Conservation (phyloP, 2,797 vertebrate species). For the Tarsius wallacei region DNA sequence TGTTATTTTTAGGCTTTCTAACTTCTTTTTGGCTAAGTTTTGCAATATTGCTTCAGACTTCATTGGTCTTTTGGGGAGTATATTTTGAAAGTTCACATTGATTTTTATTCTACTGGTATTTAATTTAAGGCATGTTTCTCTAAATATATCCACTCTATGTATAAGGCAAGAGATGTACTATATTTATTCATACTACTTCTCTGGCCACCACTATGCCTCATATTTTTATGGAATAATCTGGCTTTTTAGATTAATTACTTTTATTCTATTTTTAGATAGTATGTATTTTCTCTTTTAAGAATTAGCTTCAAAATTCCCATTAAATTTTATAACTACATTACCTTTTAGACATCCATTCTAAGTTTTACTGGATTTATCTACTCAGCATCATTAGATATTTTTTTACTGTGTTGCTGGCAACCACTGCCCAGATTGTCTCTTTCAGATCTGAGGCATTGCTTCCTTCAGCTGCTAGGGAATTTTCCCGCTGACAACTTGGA, state of each 20-base stretch:
- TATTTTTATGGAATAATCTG: constrained; percentile 29
- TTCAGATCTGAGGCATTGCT: not conserved
- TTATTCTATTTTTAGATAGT: not conserved
- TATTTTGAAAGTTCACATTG: constrained; percentile 35
- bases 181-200: not conserved
- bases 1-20: constrained; percentile 19
- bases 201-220: not conserved
- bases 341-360: constrained; percentile 35
- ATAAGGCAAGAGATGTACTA: not conserved
- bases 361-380: constrained; percentile 19
- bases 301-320: not conserved
- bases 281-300: not conserved
- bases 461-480: not conserved
- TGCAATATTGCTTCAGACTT: not conserved
- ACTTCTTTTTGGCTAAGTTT: constrained; percentile 33
- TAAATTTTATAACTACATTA: not conserved
- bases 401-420: not conserved
- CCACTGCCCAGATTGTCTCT: not conserved
- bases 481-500: not conserved
- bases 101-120: constrained; percentile 58
- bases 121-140: not conserved
- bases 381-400: not conserved
- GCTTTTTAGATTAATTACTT: constrained; percentile 24
- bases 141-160: constrained; percentile 25
- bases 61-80: not conserved